These are phyloP conservation scores for Chaenogobius annularis DNA, from an alignment of 2,113 vertebrate species.

Conservation along the genomic window DNA sequence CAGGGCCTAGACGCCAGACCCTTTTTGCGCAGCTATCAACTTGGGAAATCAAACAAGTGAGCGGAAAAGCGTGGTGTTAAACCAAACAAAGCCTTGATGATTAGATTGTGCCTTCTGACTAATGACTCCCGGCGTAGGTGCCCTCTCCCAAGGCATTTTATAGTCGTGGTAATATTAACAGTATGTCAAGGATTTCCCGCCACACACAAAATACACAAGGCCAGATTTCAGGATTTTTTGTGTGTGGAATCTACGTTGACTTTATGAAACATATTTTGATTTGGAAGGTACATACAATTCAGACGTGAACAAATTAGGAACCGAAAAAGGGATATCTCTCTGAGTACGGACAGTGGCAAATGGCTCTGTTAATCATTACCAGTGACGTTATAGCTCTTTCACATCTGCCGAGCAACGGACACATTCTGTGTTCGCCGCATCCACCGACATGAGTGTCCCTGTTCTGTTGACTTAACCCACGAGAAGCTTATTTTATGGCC, in stretches of 20 bases:
- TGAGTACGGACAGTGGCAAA: conserved; percentile 57
- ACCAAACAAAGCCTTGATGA: conserved; percentile 56
- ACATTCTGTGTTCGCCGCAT: conserved; percentile 16
- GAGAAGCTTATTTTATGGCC: conserved; percentile 43
- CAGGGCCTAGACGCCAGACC: conserved; percentile 32
- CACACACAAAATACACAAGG: background rate
- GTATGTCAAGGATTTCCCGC: conserved; percentile 22
- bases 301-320: background rate
- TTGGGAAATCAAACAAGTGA: conserved; percentile 50
- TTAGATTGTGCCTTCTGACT: conserved; percentile 57
- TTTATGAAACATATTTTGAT: background rate
- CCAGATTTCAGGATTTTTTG: background rate
- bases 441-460: conserved; percentile 16
- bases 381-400: conserved; percentile 32
- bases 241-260: background rate
- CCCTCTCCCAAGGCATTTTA: conserved; percentile 30
- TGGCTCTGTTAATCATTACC: conserved; percentile 69
- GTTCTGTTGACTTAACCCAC: conserved; percentile 48
- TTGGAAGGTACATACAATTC: background rate
- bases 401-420: conserved; percentile 57
- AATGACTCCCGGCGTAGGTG: conserved; percentile 50
- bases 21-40: conserved; percentile 33
- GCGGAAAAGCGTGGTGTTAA: conserved; percentile 50
- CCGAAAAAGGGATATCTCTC: conserved; percentile 39
- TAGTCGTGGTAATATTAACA: conserved; percentile 40